Percentiles rank a stretch among this genome's conserved stretches.
Conservation (phyloP, 2,888 invertebrate genomes). For the Orthosia gracilis region DNA sequence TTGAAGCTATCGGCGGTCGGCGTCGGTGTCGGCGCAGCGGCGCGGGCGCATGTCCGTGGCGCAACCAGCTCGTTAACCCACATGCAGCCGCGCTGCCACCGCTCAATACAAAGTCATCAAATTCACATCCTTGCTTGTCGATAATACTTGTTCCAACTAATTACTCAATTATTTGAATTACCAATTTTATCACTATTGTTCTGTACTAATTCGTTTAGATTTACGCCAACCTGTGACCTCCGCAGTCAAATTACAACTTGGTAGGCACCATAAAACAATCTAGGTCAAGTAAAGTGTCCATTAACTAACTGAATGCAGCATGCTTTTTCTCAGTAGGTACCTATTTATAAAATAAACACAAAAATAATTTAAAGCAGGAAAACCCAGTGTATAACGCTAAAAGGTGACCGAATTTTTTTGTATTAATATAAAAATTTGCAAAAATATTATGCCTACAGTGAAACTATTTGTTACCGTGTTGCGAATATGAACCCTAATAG, state of each 20-base stretch:
- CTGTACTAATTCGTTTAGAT: slow-evolving; percentile 1
- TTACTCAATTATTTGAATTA: slow-evolving; percentile 40
- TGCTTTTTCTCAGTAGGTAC: slow-evolving; percentile 10
- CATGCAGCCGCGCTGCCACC: slow-evolving; percentile 74
- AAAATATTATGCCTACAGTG: slow-evolving; percentile 42
- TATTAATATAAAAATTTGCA: slow-evolving; percentile 39
- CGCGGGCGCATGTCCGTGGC: slow-evolving; percentile 71
- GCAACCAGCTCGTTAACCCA: slow-evolving; percentile 88
- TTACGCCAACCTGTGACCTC: slow-evolving; percentile 7
- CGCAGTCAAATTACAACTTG: slow-evolving; percentile 20
- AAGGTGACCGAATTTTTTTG: slow-evolving; percentile 29
- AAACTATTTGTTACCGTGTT: slow-evolving; percentile 59
- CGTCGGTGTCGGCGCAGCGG: slow-evolving; percentile 42
- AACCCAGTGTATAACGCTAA: slow-evolving; percentile 1
- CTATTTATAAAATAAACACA: slow-evolving; percentile 12
- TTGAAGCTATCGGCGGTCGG: slow-evolving; percentile 68
- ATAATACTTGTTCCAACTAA: slow-evolving; percentile 51
- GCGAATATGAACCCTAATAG: slow-evolving; percentile 68
- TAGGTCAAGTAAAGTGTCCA: slow-evolving; percentile 32
- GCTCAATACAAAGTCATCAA: slow-evolving; percentile 71
- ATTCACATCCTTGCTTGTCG: slow-evolving; percentile 71
- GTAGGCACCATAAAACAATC: slow-evolving; percentile 35
- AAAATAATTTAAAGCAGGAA: slow-evolving; percentile 32
- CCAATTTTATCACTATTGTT: slow-evolving; percentile 33
- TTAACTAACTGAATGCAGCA: slow-evolving; percentile 27